A percentile compares a stretch with the other conserved stretches of the same genome.
These are phyloP conservation scores for Miniopterus natalensis DNA, from an alignment of 2,113 vertebrate genomes.

Conservation along the genomic window DNA sequence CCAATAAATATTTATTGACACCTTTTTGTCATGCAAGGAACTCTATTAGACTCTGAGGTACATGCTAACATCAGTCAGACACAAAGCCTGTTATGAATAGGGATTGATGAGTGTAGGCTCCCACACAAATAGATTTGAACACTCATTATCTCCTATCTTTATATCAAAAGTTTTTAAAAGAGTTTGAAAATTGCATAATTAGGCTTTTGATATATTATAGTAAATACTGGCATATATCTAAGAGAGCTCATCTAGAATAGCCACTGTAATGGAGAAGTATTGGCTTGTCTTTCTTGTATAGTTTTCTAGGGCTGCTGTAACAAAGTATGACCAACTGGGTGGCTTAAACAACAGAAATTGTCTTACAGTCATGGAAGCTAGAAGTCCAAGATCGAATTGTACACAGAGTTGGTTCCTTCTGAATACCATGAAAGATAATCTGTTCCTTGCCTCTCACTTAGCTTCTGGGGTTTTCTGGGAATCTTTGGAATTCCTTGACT, in stretches of 20 bases:
- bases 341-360: neutral
- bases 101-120: fast-evolving
- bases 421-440: neutral
- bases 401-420: neutral
- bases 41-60: neutral
- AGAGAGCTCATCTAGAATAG: neutral
- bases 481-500: neutral
- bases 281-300: neutral
- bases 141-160: neutral
- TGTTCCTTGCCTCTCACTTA: neutral
- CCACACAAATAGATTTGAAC: neutral
- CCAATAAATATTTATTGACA: neutral
- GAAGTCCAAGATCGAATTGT: neutral
- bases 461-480: neutral
- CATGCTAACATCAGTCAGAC: neutral
- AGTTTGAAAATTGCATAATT: neutral
- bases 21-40: neutral
- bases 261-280: neutral
- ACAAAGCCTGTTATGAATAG: neutral
- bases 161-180: neutral
- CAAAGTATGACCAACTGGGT: neutral
- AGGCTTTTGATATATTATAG: neutral
- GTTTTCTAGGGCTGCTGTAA: neutral
- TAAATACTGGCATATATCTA: neutral
- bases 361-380: neutral